phyloP scores from a whole-genome alignment of 1,140 invertebrate species.

The Drosophila tani region DNA sequence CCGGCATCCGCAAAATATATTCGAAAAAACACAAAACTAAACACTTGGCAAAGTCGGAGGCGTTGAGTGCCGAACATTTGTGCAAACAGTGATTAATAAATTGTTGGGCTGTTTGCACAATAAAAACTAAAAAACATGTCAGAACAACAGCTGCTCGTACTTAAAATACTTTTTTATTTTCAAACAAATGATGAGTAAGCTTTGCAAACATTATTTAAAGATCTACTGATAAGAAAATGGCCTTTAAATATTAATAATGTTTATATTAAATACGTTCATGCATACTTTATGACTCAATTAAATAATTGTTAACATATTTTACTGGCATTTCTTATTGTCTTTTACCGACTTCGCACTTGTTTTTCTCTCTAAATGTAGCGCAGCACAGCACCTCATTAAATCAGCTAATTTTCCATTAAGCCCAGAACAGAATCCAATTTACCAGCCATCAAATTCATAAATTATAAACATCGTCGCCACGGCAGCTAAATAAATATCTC shows the following conservation, averaged over 20 bases:
- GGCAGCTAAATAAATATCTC: slow-evolving; percentile 64
- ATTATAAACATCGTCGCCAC: slow-evolving; percentile 64
- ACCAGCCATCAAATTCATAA: slow-evolving; percentile 65
- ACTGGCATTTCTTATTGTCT: not conserved
- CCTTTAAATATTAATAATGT: no score
- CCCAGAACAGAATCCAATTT: slow-evolving; percentile 50
- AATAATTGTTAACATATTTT: not conserved
- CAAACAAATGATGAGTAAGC: slow-evolving; percentile 10
- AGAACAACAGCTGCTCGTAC: slow-evolving; percentile 43
- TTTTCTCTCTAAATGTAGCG: slow-evolving; percentile 10
- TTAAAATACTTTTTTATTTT: slow-evolving; percentile 8
- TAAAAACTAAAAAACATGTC: slow-evolving; percentile 42
- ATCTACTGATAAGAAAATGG: slow-evolving; percentile 1
- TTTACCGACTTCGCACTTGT: slow-evolving; percentile 15
- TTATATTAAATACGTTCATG: not conserved
- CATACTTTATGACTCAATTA: not conserved
- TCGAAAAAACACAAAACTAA: slow-evolving; percentile 43
- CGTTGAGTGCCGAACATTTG: slow-evolving; percentile 54
- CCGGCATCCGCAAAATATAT: slow-evolving; percentile 51
- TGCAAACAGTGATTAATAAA: slow-evolving; percentile 71
- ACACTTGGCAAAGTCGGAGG: slow-evolving; percentile 35
- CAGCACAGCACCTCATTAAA: slow-evolving; percentile 50
- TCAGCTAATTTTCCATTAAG: slow-evolving; percentile 67
- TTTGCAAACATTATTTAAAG: not conserved
- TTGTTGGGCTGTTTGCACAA: slow-evolving; percentile 43